Conservation (phyloP, 2,113 vertebrate genomes). For the Maccullochella peelii region DNA sequence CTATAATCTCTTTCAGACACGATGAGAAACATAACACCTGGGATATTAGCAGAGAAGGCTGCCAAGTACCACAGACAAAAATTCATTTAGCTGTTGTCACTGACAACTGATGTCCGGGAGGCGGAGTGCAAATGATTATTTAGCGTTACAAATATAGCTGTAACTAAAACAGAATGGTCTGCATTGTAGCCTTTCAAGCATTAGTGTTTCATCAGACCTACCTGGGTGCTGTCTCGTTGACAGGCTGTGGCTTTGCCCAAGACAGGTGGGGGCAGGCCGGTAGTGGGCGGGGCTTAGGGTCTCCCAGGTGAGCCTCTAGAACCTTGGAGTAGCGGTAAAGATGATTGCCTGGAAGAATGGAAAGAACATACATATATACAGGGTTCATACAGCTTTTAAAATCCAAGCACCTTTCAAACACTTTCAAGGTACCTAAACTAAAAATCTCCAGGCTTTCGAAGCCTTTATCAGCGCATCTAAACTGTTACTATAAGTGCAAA, state of each 20-base stretch:
- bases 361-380: background rate
- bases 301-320: constrained; percentile 93
- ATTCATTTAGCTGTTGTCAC: background rate
- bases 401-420: too few species aligned
- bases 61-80: background rate
- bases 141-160: background rate
- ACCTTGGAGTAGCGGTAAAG: constrained; percentile 98
- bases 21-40: background rate
- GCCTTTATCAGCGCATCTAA: too few species aligned
- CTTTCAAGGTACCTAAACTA: too few species aligned
- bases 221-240: constrained; percentile 98
- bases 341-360: constrained; percentile 89
- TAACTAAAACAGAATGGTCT: background rate
- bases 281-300: constrained; percentile 93
- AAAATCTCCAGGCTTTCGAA: too few species aligned
- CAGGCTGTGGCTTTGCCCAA: constrained; percentile 98
- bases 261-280: constrained; percentile 97
- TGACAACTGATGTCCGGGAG: background rate
- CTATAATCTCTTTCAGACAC: background rate
- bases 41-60: background rate
- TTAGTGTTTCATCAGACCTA: constrained; percentile 52
- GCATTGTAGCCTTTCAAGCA: background rate
- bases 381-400: too few species aligned
- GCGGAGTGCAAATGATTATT: background rate
- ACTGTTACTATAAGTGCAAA: too few species aligned